Evolutionary conservation across 2,797 vertebrate species (phyloP).

Genomic region (Siniperca undulata): DNA sequence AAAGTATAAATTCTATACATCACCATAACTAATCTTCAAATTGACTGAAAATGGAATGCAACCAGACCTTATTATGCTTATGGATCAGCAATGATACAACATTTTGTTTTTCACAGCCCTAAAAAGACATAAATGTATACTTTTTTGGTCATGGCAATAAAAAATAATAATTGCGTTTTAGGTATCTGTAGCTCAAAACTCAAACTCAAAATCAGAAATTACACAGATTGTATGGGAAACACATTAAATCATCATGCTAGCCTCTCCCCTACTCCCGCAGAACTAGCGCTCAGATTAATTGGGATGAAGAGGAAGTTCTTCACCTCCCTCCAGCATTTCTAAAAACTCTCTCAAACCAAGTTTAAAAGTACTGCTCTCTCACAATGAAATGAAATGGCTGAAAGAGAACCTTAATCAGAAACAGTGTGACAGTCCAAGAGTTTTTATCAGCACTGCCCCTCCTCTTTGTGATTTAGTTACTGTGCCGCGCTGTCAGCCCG

Average conservation of each 20-base stretch:
- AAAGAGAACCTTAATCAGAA: slow-evolving; percentile 71
- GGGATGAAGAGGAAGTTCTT: slow-evolving; percentile 29
- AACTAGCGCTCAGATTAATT: slow-evolving; percentile 41
- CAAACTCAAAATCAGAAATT: neutral
- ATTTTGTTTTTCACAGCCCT: slow-evolving; percentile 6
- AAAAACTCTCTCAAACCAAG: slow-evolving; percentile 46
- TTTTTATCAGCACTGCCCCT: slow-evolving; percentile 74
- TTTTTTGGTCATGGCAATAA: neutral
- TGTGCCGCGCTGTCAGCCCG: slow-evolving; percentile 66
- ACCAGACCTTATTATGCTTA: slow-evolving; percentile 6
- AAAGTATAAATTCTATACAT: slow-evolving; percentile 41
- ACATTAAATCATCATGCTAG: slow-evolving; percentile 2
- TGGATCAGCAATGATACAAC: slow-evolving; percentile 8
- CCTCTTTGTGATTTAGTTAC: slow-evolving; percentile 77
- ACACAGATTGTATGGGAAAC: neutral
- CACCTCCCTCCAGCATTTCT: slow-evolving; percentile 27
- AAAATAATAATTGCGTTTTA: neutral
- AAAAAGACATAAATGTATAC: neutral
- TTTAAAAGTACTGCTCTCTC: slow-evolving; percentile 58
- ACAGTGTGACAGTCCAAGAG: slow-evolving; percentile 53
- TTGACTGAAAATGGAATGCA: slow-evolving; percentile 21
- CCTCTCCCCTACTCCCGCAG: neutral
- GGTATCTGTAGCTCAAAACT: neutral
- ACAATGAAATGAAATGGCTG: slow-evolving; percentile 27
- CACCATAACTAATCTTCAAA: slow-evolving; percentile 37